phyloP scores from a whole-genome alignment of 2,113 vertebrate genomes.

The Salvelinus namaycush region DNA sequence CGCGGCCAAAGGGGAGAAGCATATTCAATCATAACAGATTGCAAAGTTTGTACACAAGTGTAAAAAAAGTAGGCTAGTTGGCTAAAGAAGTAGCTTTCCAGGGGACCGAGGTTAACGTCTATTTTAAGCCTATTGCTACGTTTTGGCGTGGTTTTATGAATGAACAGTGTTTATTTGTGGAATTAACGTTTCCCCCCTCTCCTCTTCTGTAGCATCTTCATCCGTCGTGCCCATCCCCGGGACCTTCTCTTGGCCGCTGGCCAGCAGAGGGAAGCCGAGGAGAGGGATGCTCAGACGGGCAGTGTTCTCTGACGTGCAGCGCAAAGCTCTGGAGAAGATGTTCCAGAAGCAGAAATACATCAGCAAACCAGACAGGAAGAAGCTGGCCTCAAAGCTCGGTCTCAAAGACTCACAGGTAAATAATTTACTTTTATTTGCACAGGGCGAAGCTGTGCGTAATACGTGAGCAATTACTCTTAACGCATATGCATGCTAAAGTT shows the following conservation, averaged over 20 bases:
- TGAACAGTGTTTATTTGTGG: constrained; percentile 8
- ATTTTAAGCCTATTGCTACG: constrained; percentile 9
- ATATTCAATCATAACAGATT: constrained; percentile 24
- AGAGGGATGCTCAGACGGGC: constrained; percentile 94
- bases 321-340: constrained; percentile 97
- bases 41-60: neutral
- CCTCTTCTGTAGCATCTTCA: constrained; percentile 75
- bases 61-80: too few species aligned
- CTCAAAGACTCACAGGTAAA: constrained; percentile 95
- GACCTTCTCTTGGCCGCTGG: constrained; percentile 94
- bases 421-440: neutral
- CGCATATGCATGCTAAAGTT: too few species aligned
- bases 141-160: neutral
- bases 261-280: constrained; percentile 89
- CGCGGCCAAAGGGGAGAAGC: constrained; percentile 30
- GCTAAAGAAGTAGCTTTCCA: too few species aligned
- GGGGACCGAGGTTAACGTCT: neutral
- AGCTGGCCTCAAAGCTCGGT: constrained; percentile 89
- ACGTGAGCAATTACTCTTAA: constrained; percentile 3
- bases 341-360: constrained; percentile 99
- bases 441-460: neutral
- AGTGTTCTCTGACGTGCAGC: constrained; percentile 95
- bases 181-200: neutral
- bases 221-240: constrained; percentile 92
- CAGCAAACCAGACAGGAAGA: constrained; percentile 97